A percentile compares a stretch with the other conserved stretches of the same genome.
Conservation (phyloP, 2,113 vertebrate species). For the Puntigrus tetrazona region DNA sequence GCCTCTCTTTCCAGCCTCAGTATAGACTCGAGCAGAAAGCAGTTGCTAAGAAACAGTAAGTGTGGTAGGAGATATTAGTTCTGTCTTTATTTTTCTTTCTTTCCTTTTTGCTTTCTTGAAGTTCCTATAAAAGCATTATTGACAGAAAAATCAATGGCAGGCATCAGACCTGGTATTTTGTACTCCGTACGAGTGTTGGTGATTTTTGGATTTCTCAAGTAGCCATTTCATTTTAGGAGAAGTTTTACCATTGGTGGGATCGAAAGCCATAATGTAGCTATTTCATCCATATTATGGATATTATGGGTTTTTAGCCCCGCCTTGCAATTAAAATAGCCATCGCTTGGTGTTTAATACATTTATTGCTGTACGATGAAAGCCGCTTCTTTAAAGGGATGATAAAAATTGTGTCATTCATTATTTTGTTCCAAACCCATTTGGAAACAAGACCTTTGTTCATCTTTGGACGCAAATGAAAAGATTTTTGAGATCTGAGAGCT, state of each 20-base stretch:
- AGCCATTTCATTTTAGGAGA: neutral
- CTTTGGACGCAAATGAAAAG: too few relatives aligned
- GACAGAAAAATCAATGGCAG: conserved; percentile 58
- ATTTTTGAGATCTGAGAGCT: too few relatives aligned
- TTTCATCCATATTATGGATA: too few relatives aligned
- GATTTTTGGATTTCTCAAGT: neutral
- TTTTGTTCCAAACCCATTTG: too few relatives aligned
- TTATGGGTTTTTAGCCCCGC: too few relatives aligned
- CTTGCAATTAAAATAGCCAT: neutral
- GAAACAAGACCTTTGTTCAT: too few relatives aligned
- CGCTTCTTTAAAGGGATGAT: neutral
- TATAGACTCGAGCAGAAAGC: conserved; percentile 66
- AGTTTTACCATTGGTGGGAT: neutral
- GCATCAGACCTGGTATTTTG: neutral
- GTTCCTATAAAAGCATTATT: conserved; percentile 66
- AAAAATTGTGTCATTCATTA: too few relatives aligned
- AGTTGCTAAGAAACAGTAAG: conserved; percentile 77
- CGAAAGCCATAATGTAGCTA: neutral
- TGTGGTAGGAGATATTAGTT: conserved; percentile 54
- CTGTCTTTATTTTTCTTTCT: conserved; percentile 35
- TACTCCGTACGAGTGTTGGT: neutral
- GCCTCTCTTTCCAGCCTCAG: conserved; percentile 44
- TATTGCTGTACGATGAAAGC: neutral
- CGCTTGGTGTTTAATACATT: neutral
- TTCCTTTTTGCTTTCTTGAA: conserved; percentile 7